Evolutionary conservation across 2,113 vertebrate genomes (phyloP), one percentile per base, ranked within the genome.

Genomic region (Uria lomvia): DNA sequence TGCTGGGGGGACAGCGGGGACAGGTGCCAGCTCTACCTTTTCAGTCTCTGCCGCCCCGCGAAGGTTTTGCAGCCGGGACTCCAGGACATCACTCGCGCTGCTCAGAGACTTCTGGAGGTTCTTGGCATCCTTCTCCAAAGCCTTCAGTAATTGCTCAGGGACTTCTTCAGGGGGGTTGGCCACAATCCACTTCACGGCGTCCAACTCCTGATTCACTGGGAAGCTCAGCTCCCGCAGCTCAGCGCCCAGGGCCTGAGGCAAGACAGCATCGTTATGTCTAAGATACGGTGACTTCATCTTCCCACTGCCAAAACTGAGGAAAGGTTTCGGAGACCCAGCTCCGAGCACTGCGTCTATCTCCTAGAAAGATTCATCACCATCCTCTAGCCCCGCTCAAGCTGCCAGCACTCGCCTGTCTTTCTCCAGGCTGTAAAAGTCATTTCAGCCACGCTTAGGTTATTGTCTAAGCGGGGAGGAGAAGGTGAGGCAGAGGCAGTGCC

Each of bases 51-150:
- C 95, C 1, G 97, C 97, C 75, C 96, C 96, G 3, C 68, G 97
- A 47, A 99, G 98, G 78, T 97, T 98, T 53, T 97, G 98, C 59
- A 99, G 96, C 92, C 98, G 95, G 50, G 98, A 98, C 47, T 96
- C 96, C 84, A 98, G 98, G 38, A 97, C 92, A 4, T 97, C 96
- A 6, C 73, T 97, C 3, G 99, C 98, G 2, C 99, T 98, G 87
- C 97, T 97, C 75, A 99, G 98, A 32, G 98, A 98, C 84, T 98
- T 99, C 27, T 98, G 97, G 78, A 99, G 98, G 97, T 99, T 99
- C 95, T 98, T 99, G 91, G 98, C 97, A 68, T 99, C 99, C 94
- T 99, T 99, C 92, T 99, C 99, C 92, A 99, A 96, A 63, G 99
- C 99, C 78, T 98, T 97, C 78, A 99, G 94, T 29, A 99, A 98